phyloP scores from a whole-genome alignment of 2,797 vertebrate genomes.

The Diglossa cyanea region DNA sequence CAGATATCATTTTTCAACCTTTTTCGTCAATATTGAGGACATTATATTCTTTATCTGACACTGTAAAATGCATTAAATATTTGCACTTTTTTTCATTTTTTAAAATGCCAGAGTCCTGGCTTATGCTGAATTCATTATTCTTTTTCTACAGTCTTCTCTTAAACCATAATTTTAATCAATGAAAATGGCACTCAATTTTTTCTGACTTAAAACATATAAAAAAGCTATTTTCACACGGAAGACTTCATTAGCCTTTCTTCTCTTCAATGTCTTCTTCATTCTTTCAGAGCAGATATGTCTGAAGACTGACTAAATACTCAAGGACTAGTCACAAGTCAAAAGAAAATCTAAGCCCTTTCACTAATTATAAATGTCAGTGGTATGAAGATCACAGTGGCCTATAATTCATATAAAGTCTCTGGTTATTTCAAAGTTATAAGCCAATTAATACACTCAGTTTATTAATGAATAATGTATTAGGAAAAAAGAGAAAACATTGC shows the following conservation, averaged over 20 bases:
- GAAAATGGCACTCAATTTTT: background rate
- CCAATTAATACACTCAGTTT: background rate
- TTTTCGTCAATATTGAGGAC: background rate
- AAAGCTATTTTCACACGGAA: background rate
- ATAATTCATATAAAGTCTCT: background rate
- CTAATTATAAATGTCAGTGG: background rate
- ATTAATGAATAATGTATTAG: conserved; percentile 3
- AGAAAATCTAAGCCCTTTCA: background rate
- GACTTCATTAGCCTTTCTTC: background rate
- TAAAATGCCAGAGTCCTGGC: background rate
- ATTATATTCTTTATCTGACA: background rate
- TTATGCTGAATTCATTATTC: background rate
- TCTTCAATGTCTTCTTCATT: background rate
- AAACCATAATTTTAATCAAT: background rate
- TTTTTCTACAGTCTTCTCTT: background rate
- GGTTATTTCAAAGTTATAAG: background rate
- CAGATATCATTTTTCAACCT: background rate
- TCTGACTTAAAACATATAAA: background rate
- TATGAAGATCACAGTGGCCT: background rate
- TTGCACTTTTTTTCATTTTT: background rate
- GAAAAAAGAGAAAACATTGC: background rate
- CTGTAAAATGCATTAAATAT: background rate
- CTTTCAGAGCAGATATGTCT: background rate
- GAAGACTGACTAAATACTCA: background rate
- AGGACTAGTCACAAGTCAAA: background rate